Evolutionary conservation across 1,140 invertebrate species (phyloP), one percentile per base, ranked within the genome.

Genomic region (Zaprionus lachaisei): DNA sequence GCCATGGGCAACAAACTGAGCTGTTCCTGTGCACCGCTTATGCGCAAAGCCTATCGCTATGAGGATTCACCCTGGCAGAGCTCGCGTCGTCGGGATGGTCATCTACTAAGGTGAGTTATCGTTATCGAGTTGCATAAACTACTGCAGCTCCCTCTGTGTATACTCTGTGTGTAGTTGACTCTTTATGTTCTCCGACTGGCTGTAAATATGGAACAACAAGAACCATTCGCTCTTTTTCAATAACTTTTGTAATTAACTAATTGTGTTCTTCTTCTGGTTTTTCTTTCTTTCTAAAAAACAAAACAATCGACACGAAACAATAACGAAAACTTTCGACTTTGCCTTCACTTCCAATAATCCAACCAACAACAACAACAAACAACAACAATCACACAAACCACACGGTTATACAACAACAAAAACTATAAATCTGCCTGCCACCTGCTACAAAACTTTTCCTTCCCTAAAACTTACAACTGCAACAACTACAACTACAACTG

Each of bases 1-100:
- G 93, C 93, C 91, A 99, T 99, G 98, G 98, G 98, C 93, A 98
- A 98, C 95, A 98, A 98, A 94, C 94, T 99, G 91, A 97, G 97
- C 93, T 98, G 97, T 94, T 98, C 97, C 83, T 99, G 98, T 94
- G 98, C 97, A 83, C 98, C 98, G 72, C 94, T 99, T 84, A 96
- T 98, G 92, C 96, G 97, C 94, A 98, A 98, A 94, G 97, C 96
- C 83, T 98, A 98, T 94, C 96, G 97, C 92, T 97, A 98, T 93
- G 98, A 98, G 93, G 97, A 98, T 93, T 96, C 97, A 84, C 97
- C 98, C 92, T 97, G 97, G 96, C 97, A 97, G 93, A 96, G 96
- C 78, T 96, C 96, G 71, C 95, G 97, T 84, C 95, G 97, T 86
- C 95, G 97, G 67, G 97, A 98, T 94, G 97, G 97, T 89, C 97